Evolutionary conservation across 2,888 invertebrate species (phyloP).

Genomic region (Galeruca laticollis): DNA sequence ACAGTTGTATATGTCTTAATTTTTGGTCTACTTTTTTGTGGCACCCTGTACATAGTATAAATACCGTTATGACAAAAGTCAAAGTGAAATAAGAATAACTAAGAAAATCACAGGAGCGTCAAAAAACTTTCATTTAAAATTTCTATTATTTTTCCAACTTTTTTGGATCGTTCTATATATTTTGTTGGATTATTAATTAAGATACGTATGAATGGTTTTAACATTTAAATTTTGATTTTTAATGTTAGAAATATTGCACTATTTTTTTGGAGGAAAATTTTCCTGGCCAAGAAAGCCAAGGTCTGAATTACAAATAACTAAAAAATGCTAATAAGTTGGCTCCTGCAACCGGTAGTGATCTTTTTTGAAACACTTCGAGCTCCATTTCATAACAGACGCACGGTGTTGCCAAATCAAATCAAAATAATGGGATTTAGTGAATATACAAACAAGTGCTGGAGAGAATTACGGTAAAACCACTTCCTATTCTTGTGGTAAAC

Average conservation of each 20-base stretch:
- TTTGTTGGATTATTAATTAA: background rate
- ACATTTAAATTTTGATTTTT: background rate
- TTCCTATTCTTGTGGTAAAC: too few relatives aligned
- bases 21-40: too few relatives aligned
- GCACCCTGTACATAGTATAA: too few relatives aligned
- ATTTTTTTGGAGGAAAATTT: slow-evolving; percentile 9
- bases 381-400: slow-evolving; percentile 4
- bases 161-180: background rate
- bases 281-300: slow-evolving; percentile 17
- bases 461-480: too few relatives aligned
- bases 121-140: too few relatives aligned
- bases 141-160: background rate
- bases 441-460: too few relatives aligned
- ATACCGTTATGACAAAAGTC: too few relatives aligned
- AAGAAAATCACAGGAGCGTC: too few relatives aligned
- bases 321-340: slow-evolving; percentile 32
- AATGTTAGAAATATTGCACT: slow-evolving; percentile 7
- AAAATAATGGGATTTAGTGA: background rate
- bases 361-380: slow-evolving; percentile 2
- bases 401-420: background rate
- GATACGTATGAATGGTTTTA: background rate
- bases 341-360: slow-evolving; percentile 26
- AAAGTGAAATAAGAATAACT: too few relatives aligned
- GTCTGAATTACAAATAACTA: slow-evolving; percentile 27
- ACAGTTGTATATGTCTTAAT: too few relatives aligned